Evolutionary conservation across 2,113 vertebrate species (phyloP).

Genomic region (Ceyx cyanopectus): DNA sequence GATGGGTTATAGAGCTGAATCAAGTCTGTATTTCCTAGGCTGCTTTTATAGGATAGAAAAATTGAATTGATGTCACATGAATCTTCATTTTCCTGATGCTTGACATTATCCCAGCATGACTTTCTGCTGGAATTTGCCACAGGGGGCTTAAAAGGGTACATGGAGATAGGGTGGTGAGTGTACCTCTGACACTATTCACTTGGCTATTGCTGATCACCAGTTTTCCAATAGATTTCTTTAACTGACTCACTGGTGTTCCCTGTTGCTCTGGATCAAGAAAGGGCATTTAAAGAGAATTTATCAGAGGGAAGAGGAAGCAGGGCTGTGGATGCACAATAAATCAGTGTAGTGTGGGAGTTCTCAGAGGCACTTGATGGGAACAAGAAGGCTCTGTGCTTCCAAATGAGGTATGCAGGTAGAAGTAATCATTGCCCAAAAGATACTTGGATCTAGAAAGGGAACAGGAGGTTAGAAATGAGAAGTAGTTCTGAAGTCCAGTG

Average conservation of each 20-base stretch:
- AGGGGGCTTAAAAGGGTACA: not conserved
- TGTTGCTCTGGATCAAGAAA: not conserved
- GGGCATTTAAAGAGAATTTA: not conserved
- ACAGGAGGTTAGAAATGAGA: not conserved
- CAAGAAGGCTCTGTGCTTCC: not conserved
- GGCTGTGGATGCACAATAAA: not conserved
- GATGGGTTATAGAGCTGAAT: not conserved
- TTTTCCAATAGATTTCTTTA: not conserved
- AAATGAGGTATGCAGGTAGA: not conserved
- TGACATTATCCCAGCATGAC: not conserved
- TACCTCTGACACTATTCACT: not conserved
- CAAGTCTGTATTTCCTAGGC: not conserved
- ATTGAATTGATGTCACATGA: not conserved
- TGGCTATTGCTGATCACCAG: not conserved
- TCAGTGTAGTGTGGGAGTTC: not conserved
- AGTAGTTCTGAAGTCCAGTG: not conserved
- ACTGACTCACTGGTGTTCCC: not conserved
- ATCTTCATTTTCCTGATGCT: not conserved
- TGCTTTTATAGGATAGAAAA: not conserved
- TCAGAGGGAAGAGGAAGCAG: not conserved
- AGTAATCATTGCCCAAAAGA: not conserved
- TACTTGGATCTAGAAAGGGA: not conserved
- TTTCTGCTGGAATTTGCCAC: not conserved
- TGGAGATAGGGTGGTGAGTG: not conserved
- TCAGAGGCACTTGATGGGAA: not conserved